Conservation (phyloP, 2,113 vertebrate genomes). For the Phalacrocorax carbo region DNA sequence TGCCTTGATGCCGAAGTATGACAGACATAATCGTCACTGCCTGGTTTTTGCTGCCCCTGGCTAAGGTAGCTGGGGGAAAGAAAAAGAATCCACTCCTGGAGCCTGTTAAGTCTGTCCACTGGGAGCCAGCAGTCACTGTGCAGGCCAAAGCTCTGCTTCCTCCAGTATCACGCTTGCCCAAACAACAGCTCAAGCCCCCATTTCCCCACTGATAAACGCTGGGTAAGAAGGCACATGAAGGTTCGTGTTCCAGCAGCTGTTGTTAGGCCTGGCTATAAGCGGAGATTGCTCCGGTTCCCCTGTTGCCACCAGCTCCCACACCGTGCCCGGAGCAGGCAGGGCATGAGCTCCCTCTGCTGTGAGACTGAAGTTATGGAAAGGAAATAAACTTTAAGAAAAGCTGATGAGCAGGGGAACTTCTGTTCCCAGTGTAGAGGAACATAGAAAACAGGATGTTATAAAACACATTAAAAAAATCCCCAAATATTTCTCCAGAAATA, state of each 20-base stretch:
- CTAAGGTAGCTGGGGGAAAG: background rate
- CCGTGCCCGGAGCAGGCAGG: background rate
- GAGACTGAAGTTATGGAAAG: background rate
- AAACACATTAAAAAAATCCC: background rate
- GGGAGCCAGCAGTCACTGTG: accelerated
- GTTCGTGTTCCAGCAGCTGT: background rate
- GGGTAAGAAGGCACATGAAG: too few relatives aligned
- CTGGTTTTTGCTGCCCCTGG: background rate
- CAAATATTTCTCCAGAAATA: background rate
- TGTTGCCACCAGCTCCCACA: background rate
- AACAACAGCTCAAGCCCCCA: background rate
- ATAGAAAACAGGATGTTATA: accelerated
- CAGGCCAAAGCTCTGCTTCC: background rate
- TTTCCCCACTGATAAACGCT: background rate
- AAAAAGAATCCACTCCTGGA: accelerated
- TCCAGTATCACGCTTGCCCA: accelerated
- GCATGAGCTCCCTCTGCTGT: conserved; percentile 41
- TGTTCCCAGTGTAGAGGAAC: accelerated
- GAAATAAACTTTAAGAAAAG: background rate
- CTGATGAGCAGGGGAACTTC: background rate
- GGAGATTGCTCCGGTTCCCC: accelerated
- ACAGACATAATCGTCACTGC: background rate
- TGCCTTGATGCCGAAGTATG: background rate
- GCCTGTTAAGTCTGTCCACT: accelerated
- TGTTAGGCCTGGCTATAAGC: accelerated